Evolutionary conservation across 1,140 invertebrate genomes (phyloP), one percentile per base, ranked within the genome.

Genomic region (Coelopa frigida): DNA sequence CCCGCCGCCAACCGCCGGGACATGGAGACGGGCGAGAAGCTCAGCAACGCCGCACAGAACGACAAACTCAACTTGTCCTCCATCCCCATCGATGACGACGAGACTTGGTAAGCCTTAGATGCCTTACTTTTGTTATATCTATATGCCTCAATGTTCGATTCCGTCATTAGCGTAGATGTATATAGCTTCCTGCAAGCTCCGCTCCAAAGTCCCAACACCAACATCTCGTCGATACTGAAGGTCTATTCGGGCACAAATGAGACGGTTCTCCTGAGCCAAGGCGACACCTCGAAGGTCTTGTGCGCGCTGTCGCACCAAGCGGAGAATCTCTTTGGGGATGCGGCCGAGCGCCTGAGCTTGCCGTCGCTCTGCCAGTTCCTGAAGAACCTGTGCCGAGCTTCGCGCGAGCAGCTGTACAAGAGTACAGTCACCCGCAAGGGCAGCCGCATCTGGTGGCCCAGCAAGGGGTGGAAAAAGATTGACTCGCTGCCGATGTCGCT

Each of bases 301-400:
- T 93, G 89, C 68, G 83, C 85, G 1, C 65, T 96, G 8, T 87
- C 87, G 0, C 86, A 91, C 49, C 84, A 86, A 57, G 87, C 89
- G 0, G 90, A 94, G 62, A 82, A 83, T 49, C 58, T 89, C 7
- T 89, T 88, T 56, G 86, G 90, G 49, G 84, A 92, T 48, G 86
- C 91, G 6, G 88, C 90, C 4, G 77, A 86, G 20, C 85, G 89
- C 46, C 71, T 94, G n/a, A 93, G 92, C 56, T 72, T 95, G 27
- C 78, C 81, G 27, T 81, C 89, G 1, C 70, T 94, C n/a, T 81
- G 83, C 31, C 81, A 81, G 36, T 94, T 94, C 57, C 70, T 94
- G 21, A 77, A 78, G 11, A 81, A 87, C 36, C 72, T 96, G 0
- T 90, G 91, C 53, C 78, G 80, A 41, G 83, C 87, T 11, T 89